These are phyloP conservation scores for Speoplatyrhinus poulsoni DNA, from an alignment of 2,113 vertebrate species.

Conservation along the genomic window DNA sequence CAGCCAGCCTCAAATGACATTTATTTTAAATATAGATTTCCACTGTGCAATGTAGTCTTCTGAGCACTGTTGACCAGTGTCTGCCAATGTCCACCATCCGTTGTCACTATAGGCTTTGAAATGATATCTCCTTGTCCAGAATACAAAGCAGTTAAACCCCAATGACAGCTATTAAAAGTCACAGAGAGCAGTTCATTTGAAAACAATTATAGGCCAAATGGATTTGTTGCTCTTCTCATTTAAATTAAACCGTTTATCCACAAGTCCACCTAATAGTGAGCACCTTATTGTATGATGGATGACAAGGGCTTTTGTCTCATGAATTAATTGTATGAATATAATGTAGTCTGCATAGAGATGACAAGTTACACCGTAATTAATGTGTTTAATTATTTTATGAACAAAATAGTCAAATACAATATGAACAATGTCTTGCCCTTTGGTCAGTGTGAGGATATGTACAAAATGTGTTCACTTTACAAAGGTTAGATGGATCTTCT, in stretches of 20 bases:
- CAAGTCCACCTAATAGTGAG: constrained; percentile 61
- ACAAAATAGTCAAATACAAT: too few relatives aligned
- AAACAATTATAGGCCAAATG: constrained; percentile 60
- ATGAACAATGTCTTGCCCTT: too few relatives aligned
- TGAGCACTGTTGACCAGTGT: constrained; percentile 33
- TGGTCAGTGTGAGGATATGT: too few relatives aligned
- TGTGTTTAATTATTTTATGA: too few relatives aligned
- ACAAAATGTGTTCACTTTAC: too few relatives aligned
- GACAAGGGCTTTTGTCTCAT: constrained; percentile 4
- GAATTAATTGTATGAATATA: neutral
- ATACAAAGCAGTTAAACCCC: constrained; percentile 38
- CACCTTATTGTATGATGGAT: constrained; percentile 15
- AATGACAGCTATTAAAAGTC: constrained; percentile 43
- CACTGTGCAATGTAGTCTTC: constrained; percentile 33
- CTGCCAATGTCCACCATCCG: constrained; percentile 40
- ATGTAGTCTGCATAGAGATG: too few relatives aligned
- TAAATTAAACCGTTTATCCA: constrained; percentile 77
- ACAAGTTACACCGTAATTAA: too few relatives aligned
- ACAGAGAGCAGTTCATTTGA: constrained; percentile 48
- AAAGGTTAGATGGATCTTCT: too few relatives aligned
- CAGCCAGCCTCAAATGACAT: constrained; percentile 27
- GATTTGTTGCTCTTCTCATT: constrained; percentile 74
- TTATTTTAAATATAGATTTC: constrained; percentile 62
- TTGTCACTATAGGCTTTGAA: constrained; percentile 49
- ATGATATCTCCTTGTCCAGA: constrained; percentile 42